Percentiles rank a stretch among this genome's conserved stretches.
Conservation (phyloP, 2,113 vertebrate genomes). For the Cynopterus brachyotis region DNA sequence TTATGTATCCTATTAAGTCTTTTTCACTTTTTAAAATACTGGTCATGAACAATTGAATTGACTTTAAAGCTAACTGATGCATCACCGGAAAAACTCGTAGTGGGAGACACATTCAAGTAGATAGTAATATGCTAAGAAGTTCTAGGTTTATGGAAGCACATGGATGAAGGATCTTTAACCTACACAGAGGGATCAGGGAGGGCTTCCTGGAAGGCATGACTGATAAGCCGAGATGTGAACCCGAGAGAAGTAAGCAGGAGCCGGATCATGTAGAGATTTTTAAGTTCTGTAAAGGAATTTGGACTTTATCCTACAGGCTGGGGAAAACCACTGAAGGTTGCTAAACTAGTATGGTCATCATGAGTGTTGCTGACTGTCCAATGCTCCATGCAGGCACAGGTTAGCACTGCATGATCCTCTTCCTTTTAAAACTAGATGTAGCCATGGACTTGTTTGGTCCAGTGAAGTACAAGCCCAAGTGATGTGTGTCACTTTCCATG, state of each 20-base stretch:
- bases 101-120: neutral
- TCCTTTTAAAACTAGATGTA: neutral
- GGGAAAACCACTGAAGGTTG: neutral
- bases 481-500: neutral
- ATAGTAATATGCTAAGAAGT: neutral
- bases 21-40: neutral
- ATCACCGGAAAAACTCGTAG: neutral
- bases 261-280: neutral
- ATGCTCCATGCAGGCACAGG: neutral
- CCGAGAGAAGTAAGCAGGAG: neutral
- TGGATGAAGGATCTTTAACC: neutral
- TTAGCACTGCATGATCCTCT: neutral
- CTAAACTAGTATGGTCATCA: neutral
- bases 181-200: neutral
- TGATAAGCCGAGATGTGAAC: neutral
- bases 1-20: neutral
- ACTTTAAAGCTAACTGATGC: neutral
- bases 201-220: slow-evolving; percentile 3
- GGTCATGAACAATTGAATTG: neutral
- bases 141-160: neutral
- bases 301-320: neutral
- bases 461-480: neutral
- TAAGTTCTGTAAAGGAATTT: neutral
- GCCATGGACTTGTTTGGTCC: neutral
- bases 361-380: neutral